Percentiles rank a stretch among this genome's conserved stretches.
Conservation (phyloP, 2,113 vertebrate genomes). For the Hylia prasina region DNA sequence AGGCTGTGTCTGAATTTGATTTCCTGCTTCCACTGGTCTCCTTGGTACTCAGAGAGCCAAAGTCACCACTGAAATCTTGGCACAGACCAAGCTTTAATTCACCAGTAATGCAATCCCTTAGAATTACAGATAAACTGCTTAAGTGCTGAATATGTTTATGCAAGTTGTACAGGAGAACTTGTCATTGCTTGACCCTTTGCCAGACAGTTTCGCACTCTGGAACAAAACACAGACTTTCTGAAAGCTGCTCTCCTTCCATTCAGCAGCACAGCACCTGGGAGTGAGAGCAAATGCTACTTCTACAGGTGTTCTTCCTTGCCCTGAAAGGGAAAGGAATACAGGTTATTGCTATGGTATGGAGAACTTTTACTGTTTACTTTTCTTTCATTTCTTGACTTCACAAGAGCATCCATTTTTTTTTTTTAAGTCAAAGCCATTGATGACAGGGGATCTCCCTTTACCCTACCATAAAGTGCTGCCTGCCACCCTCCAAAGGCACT, state of each 20-base stretch:
- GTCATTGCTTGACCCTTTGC: background rate
- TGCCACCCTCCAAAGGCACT: background rate
- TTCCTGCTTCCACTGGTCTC: background rate
- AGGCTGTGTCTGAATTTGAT: background rate
- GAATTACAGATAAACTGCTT: constrained; percentile 4
- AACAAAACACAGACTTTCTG: background rate
- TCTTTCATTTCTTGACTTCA: background rate
- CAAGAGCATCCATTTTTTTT: background rate
- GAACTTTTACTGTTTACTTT: background rate
- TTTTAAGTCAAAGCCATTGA: background rate
- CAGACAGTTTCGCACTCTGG: background rate
- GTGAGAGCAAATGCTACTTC: background rate
- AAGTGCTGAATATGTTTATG: background rate
- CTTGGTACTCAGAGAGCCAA: background rate
- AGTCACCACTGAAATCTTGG: constrained; percentile 4
- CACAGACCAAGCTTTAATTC: constrained; percentile 9
- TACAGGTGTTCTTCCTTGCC: background rate
- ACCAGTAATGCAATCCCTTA: background rate
- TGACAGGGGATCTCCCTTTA: background rate
- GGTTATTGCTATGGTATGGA: background rate
- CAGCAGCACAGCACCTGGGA: background rate
- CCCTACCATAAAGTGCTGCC: background rate
- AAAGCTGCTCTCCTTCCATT: background rate
- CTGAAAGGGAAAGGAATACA: background rate
- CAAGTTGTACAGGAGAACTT: background rate